phyloP scores from a whole-genome alignment of 2,113 vertebrate species.

The Erinaceus europaeus region DNA sequence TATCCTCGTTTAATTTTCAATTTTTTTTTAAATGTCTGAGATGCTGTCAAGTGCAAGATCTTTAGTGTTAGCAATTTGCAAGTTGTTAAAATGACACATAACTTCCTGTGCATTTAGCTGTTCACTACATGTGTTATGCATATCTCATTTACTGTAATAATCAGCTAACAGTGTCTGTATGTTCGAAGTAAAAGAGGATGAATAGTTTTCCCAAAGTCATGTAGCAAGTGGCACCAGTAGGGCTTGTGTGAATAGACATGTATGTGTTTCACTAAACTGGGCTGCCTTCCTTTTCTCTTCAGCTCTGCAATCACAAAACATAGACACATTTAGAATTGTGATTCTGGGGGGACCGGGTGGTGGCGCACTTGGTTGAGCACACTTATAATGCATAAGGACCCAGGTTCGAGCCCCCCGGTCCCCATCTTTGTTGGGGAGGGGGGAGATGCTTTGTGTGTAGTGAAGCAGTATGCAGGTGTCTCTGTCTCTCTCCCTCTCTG shows the following conservation, averaged over 20 bases:
- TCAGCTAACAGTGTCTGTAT: not conserved
- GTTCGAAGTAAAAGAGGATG: not conserved
- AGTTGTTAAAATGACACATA: not conserved
- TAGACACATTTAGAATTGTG: not conserved
- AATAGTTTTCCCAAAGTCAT: too few species aligned
- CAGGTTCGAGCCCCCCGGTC: too few species aligned
- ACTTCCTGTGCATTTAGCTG: not conserved
- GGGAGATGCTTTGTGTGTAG: too few species aligned
- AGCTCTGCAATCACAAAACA: not conserved
- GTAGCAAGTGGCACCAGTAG: not conserved
- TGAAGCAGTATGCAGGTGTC: too few species aligned
- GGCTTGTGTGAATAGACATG: not conserved
- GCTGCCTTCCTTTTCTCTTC: not conserved
- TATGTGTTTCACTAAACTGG: not conserved
- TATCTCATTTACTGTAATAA: not conserved
- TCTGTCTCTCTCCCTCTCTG: too few species aligned
- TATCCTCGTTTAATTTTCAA: conserved; percentile 33
- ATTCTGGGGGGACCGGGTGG: too few species aligned
- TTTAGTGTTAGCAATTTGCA: not conserved
- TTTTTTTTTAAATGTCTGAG: not conserved
- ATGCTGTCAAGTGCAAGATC: not conserved
- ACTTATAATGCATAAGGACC: too few species aligned
- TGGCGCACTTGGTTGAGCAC: too few species aligned
- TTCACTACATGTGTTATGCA: not conserved
- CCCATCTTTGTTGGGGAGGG: too few species aligned